Evolutionary conservation across 1,140 invertebrate species (phyloP).

Genomic region (Lepeophtheirus salmonis): DNA sequence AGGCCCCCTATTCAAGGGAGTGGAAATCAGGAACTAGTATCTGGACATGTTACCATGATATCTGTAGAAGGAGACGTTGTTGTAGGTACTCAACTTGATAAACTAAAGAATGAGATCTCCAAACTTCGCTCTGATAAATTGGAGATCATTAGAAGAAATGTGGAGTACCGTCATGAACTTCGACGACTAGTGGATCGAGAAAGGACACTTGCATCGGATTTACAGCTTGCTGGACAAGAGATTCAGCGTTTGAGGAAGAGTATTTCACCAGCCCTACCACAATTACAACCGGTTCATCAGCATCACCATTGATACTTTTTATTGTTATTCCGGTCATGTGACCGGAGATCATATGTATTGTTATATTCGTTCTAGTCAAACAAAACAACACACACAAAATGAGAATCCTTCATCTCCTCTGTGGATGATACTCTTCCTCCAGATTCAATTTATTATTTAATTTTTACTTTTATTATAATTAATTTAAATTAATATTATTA

Average conservation of each 20-base stretch:
- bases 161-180: slow-evolving; percentile 9
- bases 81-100: slow-evolving; percentile 1
- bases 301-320: no score
- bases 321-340: no score
- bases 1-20: not conserved
- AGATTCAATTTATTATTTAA: no score
- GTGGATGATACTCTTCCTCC: no score
- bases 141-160: slow-evolving; percentile 12
- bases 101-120: slow-evolving; percentile 16
- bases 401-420: no score
- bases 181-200: slow-evolving; percentile 62
- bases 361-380: no score
- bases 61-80: slow-evolving; percentile 14
- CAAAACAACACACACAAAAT: no score
- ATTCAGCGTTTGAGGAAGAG: slow-evolving; percentile 42
- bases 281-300: no score
- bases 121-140: slow-evolving; percentile 13
- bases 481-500: no score
- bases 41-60: slow-evolving; percentile 15
- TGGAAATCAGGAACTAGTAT: not conserved
- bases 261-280: no score
- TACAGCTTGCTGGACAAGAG: slow-evolving; percentile 58
- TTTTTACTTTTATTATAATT: no score
- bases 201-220: slow-evolving; percentile 55
- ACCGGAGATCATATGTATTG: no score